These are phyloP conservation scores for Shargacucullia verbasci DNA, from an alignment of 2,888 invertebrate species.

Conservation along the genomic window DNA sequence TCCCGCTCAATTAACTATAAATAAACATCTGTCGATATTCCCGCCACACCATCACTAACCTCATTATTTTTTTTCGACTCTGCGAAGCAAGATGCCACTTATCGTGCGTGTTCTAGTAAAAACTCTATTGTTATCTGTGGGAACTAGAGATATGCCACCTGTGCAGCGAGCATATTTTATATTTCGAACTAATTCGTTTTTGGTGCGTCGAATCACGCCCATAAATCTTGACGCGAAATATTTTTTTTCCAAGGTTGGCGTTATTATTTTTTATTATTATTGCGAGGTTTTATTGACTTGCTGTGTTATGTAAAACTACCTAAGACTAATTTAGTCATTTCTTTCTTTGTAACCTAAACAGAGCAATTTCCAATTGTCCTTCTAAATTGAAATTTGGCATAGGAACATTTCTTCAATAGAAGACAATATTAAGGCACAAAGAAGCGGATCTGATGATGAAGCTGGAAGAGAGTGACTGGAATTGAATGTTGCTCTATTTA, in stretches of 20 bases:
- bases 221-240: conserved; percentile 4
- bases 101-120: conserved; percentile 51
- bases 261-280: conserved; percentile 1
- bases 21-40: conserved; percentile 39
- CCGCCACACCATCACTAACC: conserved; percentile 54
- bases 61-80: conserved; percentile 67
- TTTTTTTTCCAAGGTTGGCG: conserved; percentile 17
- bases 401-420: no score
- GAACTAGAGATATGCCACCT: conserved; percentile 78
- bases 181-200: conserved; percentile 37
- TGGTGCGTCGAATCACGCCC: conserved; percentile 23
- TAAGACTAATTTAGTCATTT: no score
- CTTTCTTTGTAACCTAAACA: no score
- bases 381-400: no score
- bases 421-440: no score
- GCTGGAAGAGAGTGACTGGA: no score
- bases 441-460: no score
- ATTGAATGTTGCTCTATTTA: no score
- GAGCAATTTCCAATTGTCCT: no score
- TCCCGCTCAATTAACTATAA: conserved; percentile 14
- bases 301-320: no score
- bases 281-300: no score
- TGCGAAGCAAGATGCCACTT: conserved; percentile 68
- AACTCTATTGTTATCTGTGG: conserved; percentile 75
- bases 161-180: conserved; percentile 50